Percentiles rank a stretch among this genome's conserved stretches.
phyloP scores from a whole-genome alignment of 2,888 invertebrate genomes.

The Leptinotarsa peninsularis region DNA sequence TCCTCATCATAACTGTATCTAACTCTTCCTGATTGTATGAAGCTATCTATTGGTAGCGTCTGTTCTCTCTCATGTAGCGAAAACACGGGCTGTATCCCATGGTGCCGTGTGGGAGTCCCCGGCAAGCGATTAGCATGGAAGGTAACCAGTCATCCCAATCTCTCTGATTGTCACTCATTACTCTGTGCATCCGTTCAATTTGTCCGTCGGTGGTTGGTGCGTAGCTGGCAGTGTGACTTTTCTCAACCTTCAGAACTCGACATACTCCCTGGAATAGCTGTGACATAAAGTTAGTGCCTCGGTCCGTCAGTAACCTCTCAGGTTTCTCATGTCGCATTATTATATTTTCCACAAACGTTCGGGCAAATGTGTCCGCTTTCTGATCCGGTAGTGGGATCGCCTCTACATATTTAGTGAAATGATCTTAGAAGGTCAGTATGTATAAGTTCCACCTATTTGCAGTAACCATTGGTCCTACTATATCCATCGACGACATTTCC shows the following conservation, averaged over 20 bases:
- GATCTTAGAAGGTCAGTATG: constrained; percentile 48
- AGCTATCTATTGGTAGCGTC: constrained; percentile 40
- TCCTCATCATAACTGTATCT: background rate
- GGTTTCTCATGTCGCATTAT: constrained; percentile 52
- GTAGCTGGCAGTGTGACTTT: constrained; percentile 52
- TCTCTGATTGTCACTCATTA: background rate
- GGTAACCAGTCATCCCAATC: background rate
- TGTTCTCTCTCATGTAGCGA: constrained; percentile 46
- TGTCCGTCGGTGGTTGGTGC: constrained; percentile 55
- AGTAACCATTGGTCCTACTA: constrained; percentile 52
- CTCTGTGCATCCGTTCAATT: constrained; percentile 44
- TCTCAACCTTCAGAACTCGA: constrained; percentile 46
- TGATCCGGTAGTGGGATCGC: constrained; percentile 52
- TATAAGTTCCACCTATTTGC: constrained; percentile 45
- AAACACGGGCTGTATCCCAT: constrained; percentile 45
- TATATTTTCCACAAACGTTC: constrained; percentile 46
- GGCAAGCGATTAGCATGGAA: background rate
- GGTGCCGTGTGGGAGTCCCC: background rate
- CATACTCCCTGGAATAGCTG: constrained; percentile 50
- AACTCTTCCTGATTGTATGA: constrained; percentile 33
- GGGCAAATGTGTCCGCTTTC: no score
- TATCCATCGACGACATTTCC: constrained; percentile 49
- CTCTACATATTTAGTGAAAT: constrained; percentile 31
- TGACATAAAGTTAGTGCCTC: constrained; percentile 51
- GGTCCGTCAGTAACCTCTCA: constrained; percentile 51